Percentiles rank a stretch among this genome's conserved stretches.
phyloP scores from a whole-genome alignment of 1,140 invertebrate genomes.

The Lucilia sericata region DNA sequence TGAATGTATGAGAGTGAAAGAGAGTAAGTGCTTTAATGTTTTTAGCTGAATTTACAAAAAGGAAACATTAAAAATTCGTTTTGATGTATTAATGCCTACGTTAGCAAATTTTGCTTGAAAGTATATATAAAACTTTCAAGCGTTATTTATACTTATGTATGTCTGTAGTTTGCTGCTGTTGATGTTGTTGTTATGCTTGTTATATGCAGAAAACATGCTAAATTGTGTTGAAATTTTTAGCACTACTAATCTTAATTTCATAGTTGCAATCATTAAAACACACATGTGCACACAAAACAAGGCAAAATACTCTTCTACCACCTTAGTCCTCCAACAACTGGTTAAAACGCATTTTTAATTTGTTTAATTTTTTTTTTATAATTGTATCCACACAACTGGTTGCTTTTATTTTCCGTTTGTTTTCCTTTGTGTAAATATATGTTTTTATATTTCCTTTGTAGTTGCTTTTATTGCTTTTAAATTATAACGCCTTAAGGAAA shows the following conservation, averaged over 20 bases:
- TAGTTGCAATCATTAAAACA: background rate
- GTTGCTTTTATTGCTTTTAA: background rate
- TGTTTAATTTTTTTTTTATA: background rate
- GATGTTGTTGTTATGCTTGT: background rate
- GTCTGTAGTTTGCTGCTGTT: background rate
- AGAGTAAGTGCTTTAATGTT: background rate
- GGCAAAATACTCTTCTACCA: background rate
- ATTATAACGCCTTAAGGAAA: too few species aligned
- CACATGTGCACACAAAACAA: background rate
- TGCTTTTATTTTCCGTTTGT: background rate
- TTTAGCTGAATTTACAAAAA: conserved; percentile 12
- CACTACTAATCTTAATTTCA: conserved; percentile 34
- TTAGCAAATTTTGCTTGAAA: background rate
- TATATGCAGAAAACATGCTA: background rate
- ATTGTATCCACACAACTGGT: background rate
- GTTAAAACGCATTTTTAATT: background rate
- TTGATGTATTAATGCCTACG: conserved; percentile 8
- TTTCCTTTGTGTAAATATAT: background rate
- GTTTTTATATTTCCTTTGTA: background rate
- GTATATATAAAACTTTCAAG: background rate
- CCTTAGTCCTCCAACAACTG: background rate
- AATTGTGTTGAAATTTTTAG: conserved; percentile 39
- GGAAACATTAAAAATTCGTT: conserved; percentile 28
- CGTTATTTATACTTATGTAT: background rate
- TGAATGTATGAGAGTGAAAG: background rate